A percentile compares a stretch with the other conserved stretches of the same genome.
These are phyloP conservation scores for Andrena cerasifolii DNA, from an alignment of 1,140 invertebrate species.

Conservation along the genomic window DNA sequence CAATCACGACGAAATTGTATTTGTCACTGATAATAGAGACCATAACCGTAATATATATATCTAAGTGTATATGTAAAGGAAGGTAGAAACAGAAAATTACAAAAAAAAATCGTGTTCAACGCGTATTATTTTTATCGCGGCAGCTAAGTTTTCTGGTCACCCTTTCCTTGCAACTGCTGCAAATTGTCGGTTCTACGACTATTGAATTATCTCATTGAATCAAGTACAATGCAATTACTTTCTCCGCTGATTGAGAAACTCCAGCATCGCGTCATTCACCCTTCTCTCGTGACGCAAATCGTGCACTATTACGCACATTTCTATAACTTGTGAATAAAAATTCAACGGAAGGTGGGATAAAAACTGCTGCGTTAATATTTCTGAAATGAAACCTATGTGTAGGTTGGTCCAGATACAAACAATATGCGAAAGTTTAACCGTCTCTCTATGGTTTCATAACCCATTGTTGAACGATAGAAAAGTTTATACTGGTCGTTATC, in stretches of 20 bases:
- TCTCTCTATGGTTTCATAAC: not conserved
- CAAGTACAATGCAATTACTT: slow-evolving; percentile 15
- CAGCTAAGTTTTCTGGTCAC: not conserved
- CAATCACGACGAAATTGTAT: no score
- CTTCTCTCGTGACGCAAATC: slow-evolving; percentile 47
- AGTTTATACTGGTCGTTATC: slow-evolving; percentile 21
- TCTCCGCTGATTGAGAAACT: slow-evolving; percentile 21
- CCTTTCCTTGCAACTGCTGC: not conserved
- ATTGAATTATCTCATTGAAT: not conserved
- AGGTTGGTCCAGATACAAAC: not conserved
- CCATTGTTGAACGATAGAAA: not conserved
- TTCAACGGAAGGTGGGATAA: not conserved
- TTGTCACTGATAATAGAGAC: no score
- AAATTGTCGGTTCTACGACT: not conserved
- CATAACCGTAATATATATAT: no score
- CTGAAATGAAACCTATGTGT: no score
- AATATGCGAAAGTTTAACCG: not conserved
- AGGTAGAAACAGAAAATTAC: no score
- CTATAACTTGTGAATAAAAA: not conserved
- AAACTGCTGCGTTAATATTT: no score
- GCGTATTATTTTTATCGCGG: no score
- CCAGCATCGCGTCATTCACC: slow-evolving; percentile 26
- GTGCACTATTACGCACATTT: not conserved
- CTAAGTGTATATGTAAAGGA: no score
- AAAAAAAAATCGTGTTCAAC: no score